Evolutionary conservation across 1,140 invertebrate genomes (phyloP).

Genomic region (Sycophaga agraensis): DNA sequence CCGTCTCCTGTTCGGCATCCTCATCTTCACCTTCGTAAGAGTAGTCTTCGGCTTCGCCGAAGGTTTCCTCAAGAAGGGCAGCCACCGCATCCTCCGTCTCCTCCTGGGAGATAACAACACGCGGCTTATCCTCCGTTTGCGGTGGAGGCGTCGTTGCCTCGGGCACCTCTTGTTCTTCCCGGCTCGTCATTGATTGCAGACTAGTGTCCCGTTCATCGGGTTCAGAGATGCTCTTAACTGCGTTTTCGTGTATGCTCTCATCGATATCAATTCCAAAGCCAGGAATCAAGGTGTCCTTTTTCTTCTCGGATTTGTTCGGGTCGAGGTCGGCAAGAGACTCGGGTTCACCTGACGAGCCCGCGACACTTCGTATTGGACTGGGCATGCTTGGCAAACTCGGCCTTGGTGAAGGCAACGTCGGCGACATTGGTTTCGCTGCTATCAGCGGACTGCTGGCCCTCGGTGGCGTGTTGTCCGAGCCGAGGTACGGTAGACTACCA

Average conservation of each 20-base stretch:
- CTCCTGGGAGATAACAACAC: constrained; percentile 85
- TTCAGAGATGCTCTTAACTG: constrained; percentile 74
- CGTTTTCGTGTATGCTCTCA: constrained; percentile 75
- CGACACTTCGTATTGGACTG: constrained; percentile 55
- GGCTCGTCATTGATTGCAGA: constrained; percentile 43
- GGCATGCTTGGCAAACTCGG: constrained; percentile 62
- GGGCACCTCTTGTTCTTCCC: constrained; percentile 46
- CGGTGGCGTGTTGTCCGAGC: constrained; percentile 49
- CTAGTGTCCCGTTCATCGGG: constrained; percentile 55
- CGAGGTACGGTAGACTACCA: constrained; percentile 48
- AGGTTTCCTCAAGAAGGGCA: constrained; percentile 80
- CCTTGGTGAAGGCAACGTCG: constrained; percentile 49
- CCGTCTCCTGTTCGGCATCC: constrained; percentile 60
- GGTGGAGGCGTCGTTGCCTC: constrained; percentile 41
- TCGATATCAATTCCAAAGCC: constrained; percentile 71
- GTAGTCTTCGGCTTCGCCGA: constrained; percentile 65
- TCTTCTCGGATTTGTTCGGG: constrained; percentile 50
- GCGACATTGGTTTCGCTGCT: constrained; percentile 45
- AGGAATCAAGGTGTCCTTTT: constrained; percentile 69
- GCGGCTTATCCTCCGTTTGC: constrained; percentile 71
- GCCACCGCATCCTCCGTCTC: constrained; percentile 91
- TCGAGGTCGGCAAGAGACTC: constrained; percentile 32
- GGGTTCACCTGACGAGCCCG: not conserved
- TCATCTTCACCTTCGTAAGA: constrained; percentile 54
- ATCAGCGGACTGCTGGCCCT: constrained; percentile 49